Conservation (phyloP, 2,113 vertebrate species). For the Eulemur rufifrons region DNA sequence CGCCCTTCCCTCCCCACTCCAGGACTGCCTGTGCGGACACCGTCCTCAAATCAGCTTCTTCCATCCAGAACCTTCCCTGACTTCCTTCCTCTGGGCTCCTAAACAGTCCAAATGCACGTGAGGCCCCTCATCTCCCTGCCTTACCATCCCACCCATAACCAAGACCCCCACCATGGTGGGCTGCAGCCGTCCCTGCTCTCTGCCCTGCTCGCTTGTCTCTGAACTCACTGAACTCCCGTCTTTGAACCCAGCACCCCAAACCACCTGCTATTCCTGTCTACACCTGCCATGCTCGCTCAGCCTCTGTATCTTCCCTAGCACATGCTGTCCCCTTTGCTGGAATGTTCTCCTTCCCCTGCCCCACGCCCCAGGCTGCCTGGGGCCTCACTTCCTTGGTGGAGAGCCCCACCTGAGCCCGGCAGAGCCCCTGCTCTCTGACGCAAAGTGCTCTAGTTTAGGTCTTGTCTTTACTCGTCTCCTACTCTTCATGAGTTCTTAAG, state of each 20-base stretch:
- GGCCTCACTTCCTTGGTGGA: not conserved
- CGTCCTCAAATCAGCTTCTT: not conserved
- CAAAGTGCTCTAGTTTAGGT: fast-evolving
- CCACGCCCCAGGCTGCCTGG: not conserved
- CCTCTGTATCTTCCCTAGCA: not conserved
- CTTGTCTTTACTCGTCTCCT: not conserved
- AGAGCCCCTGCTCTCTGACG: not conserved
- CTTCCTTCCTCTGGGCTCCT: not conserved
- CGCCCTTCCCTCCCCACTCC: not conserved
- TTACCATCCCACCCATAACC: too few species aligned
- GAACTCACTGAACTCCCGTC: not conserved
- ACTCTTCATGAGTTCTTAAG: not conserved
- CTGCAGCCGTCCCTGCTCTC: not conserved
- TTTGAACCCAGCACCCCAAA: not conserved
- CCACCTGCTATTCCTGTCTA: not conserved
- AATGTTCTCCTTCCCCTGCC: not conserved
- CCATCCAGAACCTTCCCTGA: not conserved
- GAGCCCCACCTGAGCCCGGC: not conserved
- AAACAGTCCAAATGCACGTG: not conserved
- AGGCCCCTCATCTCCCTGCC: not conserved
- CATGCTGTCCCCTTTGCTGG: not conserved
- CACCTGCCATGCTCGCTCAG: fast-evolving
- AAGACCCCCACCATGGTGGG: not conserved
- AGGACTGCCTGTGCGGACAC: not conserved
- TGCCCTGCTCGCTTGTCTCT: not conserved